Evolutionary conservation across 2,797 vertebrate genomes (phyloP).

Genomic region (Heteromormyrus szaboi): DNA sequence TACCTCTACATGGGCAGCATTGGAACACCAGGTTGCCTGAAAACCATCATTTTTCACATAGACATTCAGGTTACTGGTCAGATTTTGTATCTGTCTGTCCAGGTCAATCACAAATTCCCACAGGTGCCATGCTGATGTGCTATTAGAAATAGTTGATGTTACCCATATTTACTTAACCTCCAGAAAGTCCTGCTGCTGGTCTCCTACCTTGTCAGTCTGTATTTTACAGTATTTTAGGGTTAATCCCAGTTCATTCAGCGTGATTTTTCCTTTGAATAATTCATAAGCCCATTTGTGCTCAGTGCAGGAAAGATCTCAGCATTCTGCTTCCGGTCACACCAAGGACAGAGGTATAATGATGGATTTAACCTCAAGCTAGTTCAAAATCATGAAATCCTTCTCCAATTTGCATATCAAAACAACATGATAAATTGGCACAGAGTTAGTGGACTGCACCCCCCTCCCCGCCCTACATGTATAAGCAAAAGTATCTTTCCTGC

Average conservation of each 20-base stretch:
- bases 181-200: background rate
- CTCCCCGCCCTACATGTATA: background rate
- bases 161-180: background rate
- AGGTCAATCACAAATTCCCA: background rate
- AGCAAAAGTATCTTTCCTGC: background rate
- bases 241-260: background rate
- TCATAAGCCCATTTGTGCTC: background rate
- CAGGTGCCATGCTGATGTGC: background rate
- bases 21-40: background rate
- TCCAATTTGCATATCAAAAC: conserved; percentile 5
- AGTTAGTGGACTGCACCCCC: background rate
- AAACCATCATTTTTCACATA: background rate
- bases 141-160: background rate
- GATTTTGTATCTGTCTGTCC: background rate
- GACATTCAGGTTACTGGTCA: background rate
- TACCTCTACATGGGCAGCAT: background rate
- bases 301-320: background rate
- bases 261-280: background rate
- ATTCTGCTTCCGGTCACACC: background rate
- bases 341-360: background rate
- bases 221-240: background rate
- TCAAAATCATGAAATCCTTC: background rate
- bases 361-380: background rate
- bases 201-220: background rate
- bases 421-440: background rate